A percentile compares a stretch with the other conserved stretches of the same genome.
These are phyloP conservation scores for Cynopterus sphinx DNA, from an alignment of 2,797 vertebrate genomes.

Conservation along the genomic window DNA sequence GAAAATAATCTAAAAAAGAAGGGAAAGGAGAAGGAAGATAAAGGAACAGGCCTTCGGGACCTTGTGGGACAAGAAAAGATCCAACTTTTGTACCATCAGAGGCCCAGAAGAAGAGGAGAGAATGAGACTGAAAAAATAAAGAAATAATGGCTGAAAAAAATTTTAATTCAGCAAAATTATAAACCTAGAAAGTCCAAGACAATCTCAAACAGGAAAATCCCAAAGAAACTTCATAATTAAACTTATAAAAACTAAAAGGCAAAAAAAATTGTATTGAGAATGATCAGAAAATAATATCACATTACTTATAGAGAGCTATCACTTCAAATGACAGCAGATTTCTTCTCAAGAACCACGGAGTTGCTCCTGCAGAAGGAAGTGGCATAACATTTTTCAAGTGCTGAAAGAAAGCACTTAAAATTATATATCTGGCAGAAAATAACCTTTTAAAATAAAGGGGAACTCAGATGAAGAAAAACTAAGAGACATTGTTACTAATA, in stretches of 20 bases:
- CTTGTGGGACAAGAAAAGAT: background rate
- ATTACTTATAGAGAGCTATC: background rate
- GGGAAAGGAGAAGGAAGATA: background rate
- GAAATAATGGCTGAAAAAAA: background rate
- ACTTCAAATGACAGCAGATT: slow-evolving; percentile 43
- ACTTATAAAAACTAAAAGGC: slow-evolving; percentile 44
- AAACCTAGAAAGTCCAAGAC: background rate
- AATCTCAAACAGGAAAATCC: slow-evolving; percentile 25
- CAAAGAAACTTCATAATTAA: slow-evolving; percentile 41
- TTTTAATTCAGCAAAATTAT: background rate
- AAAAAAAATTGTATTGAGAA: background rate
- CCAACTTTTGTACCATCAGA: background rate
- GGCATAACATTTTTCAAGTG: slow-evolving; percentile 56
- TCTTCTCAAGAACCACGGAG: slow-evolving; percentile 38
- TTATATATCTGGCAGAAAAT: slow-evolving; percentile 51
- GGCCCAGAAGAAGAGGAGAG: background rate
- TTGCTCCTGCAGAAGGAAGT: slow-evolving; percentile 39
- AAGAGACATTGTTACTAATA: slow-evolving; percentile 21
- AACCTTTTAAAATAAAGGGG: slow-evolving; percentile 39
- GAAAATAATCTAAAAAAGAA: slow-evolving; percentile 5
- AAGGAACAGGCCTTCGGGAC: background rate
- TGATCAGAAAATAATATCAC: background rate
- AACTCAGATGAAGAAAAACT: slow-evolving; percentile 59
- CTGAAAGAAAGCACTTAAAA: slow-evolving; percentile 56
- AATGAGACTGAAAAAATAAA: background rate